phyloP scores from a whole-genome alignment of 2,888 invertebrate species.

The Drosophila emarginata region DNA sequence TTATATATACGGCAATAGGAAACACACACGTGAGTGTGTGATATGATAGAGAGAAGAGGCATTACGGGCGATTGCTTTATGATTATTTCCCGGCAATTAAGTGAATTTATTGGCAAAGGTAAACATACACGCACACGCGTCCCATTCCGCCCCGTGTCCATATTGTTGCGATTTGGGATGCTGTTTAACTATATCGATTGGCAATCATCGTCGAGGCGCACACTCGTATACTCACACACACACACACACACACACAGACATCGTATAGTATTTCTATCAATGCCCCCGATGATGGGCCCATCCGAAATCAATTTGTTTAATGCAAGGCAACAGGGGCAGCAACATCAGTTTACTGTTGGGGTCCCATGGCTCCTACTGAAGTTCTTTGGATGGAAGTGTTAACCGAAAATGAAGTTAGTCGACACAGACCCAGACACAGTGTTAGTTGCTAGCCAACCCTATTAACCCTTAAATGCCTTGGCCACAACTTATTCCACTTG shows the following conservation, averaged over 20 bases:
- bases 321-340: conserved; percentile 37
- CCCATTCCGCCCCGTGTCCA: background rate
- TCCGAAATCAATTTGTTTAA: conserved; percentile 76
- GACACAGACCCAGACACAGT: background rate
- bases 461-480: conserved; percentile 41
- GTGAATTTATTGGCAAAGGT: conserved; percentile 80
- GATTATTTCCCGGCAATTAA: conserved; percentile 81
- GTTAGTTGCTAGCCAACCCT: background rate
- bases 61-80: conserved; percentile 80
- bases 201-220: conserved; percentile 16
- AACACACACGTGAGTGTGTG: conserved; percentile 33
- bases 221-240: conserved; percentile 48
- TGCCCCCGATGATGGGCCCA: conserved; percentile 52
- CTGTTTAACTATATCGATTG: conserved; percentile 57
- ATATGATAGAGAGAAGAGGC: conserved; percentile 30
- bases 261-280: conserved; percentile 67
- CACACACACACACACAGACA: conserved; percentile 40
- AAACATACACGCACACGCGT: conserved; percentile 52
- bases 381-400: conserved; percentile 53
- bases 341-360: background rate
- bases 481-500: conserved; percentile 78
- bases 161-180: conserved; percentile 22
- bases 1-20: conserved; percentile 41
- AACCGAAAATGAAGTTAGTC: conserved; percentile 59
- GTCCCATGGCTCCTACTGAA: conserved; percentile 11